Base-by-base conservation (phyloP, 1,140 invertebrate species). In the Drosophila lowei region DNA sequence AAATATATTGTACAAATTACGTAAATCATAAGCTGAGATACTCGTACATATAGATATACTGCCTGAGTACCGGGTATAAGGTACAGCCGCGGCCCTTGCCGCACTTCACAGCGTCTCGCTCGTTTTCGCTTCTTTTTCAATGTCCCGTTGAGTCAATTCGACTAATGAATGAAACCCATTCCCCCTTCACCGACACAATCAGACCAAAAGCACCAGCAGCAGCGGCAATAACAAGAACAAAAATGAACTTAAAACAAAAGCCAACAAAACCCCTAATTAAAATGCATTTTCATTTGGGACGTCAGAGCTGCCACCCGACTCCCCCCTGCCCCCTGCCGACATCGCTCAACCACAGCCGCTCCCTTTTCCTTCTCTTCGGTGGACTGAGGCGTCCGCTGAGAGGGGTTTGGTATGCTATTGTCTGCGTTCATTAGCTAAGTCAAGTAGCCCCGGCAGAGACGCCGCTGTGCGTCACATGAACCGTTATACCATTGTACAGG, bases 221-320 rank as follows among this genome's bases (percentile, higher is more conserved):
- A 62, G 65, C 57, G 61, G 48, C 43, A 42, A 54, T 59, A 63
- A 65, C 50, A 71, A 16, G 41, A 18, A 48, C 58, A 60, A 77
- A 75, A 71, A 72, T 66, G 55, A 59, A 89, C 72, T 68, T 68
- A 76, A 89, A 89, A 84, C 86, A 89, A 85, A 83, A 80, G 72
- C 71, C 72, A 83, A 81, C 84, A 89, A 90, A 90, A 89, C 84
- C 84, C 89, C 89, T 90, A 90, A 90, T 90, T 90, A 90, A 90
- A 90, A 90, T 90, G 89, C 89, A 90, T 88, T 90, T 90, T 90
- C 79, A 90, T 90, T 90, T 84, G 80, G 74, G 79, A 86, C 83
- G 84, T 67, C 83, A 86, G 73, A 56, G 61, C 68, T 64, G 47
- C 46, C 49, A 34, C 43, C 52, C 34, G 34, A 5, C 34, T 7